These are phyloP conservation scores for Heliangelus exortis DNA, from an alignment of 2,797 vertebrate genomes.

Conservation along the genomic window DNA sequence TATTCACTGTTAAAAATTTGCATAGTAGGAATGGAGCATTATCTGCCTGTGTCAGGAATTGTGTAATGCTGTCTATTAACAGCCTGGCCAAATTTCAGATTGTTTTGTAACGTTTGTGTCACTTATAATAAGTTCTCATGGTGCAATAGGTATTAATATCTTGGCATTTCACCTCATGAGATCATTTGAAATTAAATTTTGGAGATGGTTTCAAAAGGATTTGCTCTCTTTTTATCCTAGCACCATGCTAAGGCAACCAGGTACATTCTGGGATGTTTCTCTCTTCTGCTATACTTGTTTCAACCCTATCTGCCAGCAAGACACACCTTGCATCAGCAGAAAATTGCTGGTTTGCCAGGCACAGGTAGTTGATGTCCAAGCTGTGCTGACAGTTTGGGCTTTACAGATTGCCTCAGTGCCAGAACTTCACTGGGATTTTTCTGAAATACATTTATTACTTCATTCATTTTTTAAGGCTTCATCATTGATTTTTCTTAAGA, in stretches of 20 bases:
- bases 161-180: conserved; percentile 28
- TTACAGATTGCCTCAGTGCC: background rate
- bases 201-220: background rate
- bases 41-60: conserved; percentile 37
- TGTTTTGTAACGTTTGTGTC: conserved; percentile 63
- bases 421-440: background rate
- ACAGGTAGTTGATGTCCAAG: background rate
- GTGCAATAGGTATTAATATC: conserved; percentile 39
- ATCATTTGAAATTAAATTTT: background rate
- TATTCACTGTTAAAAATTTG: conserved; percentile 40
- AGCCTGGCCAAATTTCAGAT: conserved; percentile 60
- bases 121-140: background rate
- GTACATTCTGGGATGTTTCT: background rate
- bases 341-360: background rate
- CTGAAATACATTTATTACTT: background rate
- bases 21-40: conserved; percentile 7
- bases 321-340: background rate
- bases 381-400: background rate
- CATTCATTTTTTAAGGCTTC: background rate
- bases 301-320: background rate
- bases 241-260: background rate
- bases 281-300: background rate
- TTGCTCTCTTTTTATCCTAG: background rate
- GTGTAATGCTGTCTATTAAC: conserved; percentile 63
- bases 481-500: too few species aligned